Evolutionary conservation across 2,797 vertebrate species (phyloP).

Genomic region (Acanthurus lineatus): DNA sequence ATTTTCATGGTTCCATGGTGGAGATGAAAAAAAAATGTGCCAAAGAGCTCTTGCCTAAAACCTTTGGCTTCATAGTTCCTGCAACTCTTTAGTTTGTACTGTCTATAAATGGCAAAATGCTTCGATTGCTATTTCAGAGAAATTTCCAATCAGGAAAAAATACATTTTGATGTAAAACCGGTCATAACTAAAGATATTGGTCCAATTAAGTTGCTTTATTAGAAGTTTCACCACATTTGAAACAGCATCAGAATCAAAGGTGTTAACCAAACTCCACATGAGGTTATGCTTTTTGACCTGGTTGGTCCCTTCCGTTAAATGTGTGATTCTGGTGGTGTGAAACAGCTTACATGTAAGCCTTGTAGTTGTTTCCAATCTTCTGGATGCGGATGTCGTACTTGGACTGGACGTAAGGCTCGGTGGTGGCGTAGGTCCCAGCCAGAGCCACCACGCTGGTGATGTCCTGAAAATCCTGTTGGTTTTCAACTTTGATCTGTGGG

Average conservation of each 20-base stretch:
- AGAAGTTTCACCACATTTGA: background rate
- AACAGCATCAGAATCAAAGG: background rate
- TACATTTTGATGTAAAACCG: background rate
- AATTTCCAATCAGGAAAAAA: background rate
- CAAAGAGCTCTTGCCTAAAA: background rate
- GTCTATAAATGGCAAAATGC: background rate
- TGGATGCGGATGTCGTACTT: constrained; percentile 98
- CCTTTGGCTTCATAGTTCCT: background rate
- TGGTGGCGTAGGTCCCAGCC: constrained; percentile 94
- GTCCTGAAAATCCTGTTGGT: constrained; percentile 94
- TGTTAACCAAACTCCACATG: too few relatives aligned
- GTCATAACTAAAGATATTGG: background rate
- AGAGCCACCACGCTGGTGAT: constrained; percentile 96
- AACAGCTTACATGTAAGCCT: constrained; percentile 95
- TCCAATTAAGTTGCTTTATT: background rate
- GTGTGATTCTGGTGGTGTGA: background rate
- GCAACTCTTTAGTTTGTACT: too few relatives aligned
- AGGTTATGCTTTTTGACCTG: background rate
- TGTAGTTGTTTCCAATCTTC: constrained; percentile 98
- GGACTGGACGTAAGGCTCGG: constrained; percentile 94
- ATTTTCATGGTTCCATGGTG: background rate
- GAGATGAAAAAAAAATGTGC: background rate
- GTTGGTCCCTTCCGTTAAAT: background rate
- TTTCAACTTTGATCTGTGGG: constrained; percentile 95
- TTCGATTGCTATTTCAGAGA: background rate